A percentile compares a stretch with the other conserved stretches of the same genome.
Evolutionary conservation across 2,113 vertebrate genomes (phyloP).

Genomic region (Columba livia): DNA sequence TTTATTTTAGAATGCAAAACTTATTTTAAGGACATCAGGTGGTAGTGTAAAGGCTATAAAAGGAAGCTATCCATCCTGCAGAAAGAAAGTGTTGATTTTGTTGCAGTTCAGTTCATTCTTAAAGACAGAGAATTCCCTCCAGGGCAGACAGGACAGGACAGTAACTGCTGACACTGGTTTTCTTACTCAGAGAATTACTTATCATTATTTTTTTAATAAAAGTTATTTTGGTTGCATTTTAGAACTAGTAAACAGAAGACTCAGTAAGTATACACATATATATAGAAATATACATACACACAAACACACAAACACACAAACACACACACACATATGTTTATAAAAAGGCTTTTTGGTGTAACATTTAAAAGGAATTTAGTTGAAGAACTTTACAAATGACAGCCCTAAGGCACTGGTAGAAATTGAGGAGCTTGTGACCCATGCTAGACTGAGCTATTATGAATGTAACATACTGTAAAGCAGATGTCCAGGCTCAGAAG

Average conservation of each 20-base stretch:
- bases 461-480: constrained; percentile 33
- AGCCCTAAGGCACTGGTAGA: constrained; percentile 7
- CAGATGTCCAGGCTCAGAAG: constrained; percentile 42
- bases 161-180: background rate
- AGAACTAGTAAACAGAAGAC: background rate
- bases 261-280: background rate
- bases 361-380: background rate
- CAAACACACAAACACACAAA: background rate
- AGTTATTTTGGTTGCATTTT: background rate
- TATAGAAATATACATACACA: background rate
- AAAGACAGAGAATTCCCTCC: background rate
- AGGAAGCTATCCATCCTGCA: background rate
- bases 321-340: background rate
- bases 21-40: background rate
- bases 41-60: background rate
- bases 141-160: background rate
- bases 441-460: constrained; percentile 16
- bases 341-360: background rate
- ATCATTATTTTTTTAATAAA: background rate
- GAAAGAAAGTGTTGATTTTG: background rate
- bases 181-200: background rate
- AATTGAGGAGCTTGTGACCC: constrained; percentile 31
- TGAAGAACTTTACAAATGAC: constrained; percentile 13
- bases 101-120: background rate
- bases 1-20: background rate